A percentile compares a stretch with the other conserved stretches of the same genome.
These are phyloP conservation scores for Zaprionus nigranus DNA, from an alignment of 1,140 invertebrate genomes.

Conservation along the genomic window DNA sequence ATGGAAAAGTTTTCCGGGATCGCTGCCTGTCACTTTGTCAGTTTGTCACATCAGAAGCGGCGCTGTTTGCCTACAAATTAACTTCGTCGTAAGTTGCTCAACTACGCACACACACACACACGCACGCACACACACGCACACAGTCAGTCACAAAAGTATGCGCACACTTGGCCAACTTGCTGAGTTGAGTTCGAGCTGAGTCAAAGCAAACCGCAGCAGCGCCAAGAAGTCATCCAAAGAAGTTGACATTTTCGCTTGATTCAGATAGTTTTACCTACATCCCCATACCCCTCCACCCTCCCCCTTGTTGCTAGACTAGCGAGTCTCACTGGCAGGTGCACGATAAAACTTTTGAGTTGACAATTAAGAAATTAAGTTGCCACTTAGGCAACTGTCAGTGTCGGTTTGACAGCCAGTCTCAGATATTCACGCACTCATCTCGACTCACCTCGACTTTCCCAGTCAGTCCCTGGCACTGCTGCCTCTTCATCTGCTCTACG, in stretches of 20 bases:
- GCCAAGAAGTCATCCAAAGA: conserved; percentile 58
- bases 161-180: neutral
- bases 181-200: neutral
- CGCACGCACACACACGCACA: neutral
- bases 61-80: conserved; percentile 42
- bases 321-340: conserved; percentile 61
- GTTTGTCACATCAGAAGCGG: conserved; percentile 38
- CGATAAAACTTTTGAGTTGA: conserved; percentile 82
- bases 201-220: conserved; percentile 49
- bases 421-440: conserved; percentile 47
- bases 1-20: conserved; percentile 34
- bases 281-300: neutral
- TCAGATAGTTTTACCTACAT: conserved; percentile 48
- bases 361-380: conserved; percentile 85
- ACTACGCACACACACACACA: conserved; percentile 10
- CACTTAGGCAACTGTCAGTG: conserved; percentile 83
- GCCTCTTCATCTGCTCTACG: conserved; percentile 9
- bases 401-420: conserved; percentile 83
- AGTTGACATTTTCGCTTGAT: conserved; percentile 37
- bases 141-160: neutral
- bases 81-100: conserved; percentile 43
- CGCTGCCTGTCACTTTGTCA: conserved; percentile 67
- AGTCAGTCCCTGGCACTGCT: neutral
- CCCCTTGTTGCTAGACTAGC: neutral
- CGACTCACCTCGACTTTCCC: neutral